These are phyloP conservation scores for Trichopoda pennipes DNA, from an alignment of 2,888 invertebrate species.

Conservation along the genomic window DNA sequence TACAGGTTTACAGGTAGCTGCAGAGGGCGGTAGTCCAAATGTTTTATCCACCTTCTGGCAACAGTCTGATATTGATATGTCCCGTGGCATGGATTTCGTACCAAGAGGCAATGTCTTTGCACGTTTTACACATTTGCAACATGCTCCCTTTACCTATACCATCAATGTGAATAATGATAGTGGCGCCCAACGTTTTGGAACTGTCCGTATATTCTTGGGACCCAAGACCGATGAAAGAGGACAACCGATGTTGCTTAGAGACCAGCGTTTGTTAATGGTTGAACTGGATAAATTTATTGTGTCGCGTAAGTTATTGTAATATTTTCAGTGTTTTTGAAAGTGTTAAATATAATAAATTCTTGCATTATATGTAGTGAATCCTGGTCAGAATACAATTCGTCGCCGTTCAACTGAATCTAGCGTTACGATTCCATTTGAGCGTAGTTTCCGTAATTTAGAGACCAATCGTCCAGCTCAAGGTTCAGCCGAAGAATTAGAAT, in stretches of 20 bases:
- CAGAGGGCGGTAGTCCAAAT: conserved; percentile 83
- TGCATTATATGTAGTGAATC: conserved; percentile 82
- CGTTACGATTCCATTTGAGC: conserved; percentile 91
- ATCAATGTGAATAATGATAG: conserved; percentile 84
- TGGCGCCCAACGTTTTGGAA: conserved; percentile 73
- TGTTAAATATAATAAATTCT: conserved; percentile 69
- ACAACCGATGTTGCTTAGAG: conserved; percentile 83
- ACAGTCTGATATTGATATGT: conserved; percentile 88
- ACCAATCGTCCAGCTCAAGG: conserved; percentile 83
- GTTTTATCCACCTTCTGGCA: conserved; percentile 88
- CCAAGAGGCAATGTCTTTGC: conserved; percentile 88
- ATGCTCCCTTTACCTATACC: conserved; percentile 86
- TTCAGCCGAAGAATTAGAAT: conserved; percentile 82
- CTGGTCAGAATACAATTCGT: conserved; percentile 86
- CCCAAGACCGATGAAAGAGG: conserved; percentile 86
- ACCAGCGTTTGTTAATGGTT: conserved; percentile 83
- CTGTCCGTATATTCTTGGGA: conserved; percentile 85
- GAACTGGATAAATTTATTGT: conserved; percentile 86
- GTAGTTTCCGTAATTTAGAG: conserved; percentile 88
- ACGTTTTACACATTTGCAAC: conserved; percentile 88
- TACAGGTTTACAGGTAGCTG: conserved; percentile 82
- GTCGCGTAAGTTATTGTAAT: conserved; percentile 80
- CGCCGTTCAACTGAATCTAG: conserved; percentile 87
- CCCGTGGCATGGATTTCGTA: conserved; percentile 90
- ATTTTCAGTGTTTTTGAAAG: neutral